A percentile compares a stretch with the other conserved stretches of the same genome.
phyloP scores from a whole-genome alignment of 2,113 vertebrate species.

The Scalopus aquaticus region DNA sequence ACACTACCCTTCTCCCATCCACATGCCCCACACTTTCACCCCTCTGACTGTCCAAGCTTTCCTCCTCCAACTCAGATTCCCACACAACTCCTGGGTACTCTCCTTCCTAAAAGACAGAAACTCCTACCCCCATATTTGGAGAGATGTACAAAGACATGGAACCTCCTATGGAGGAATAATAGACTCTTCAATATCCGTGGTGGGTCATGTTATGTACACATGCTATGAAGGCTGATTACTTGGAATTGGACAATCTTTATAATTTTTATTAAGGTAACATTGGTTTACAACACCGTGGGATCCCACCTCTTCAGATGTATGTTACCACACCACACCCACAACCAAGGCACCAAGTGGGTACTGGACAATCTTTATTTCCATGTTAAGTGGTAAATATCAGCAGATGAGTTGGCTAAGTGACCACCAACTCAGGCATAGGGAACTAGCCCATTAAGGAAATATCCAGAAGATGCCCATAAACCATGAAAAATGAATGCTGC shows the following conservation, averaged over 20 bases:
- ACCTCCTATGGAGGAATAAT: background rate
- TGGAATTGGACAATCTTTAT: background rate
- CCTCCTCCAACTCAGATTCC: background rate
- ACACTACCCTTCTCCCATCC: background rate
- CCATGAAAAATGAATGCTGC: background rate
- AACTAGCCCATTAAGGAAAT: background rate
- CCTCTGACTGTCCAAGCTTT: background rate
- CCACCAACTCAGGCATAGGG: background rate
- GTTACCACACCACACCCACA: no score
- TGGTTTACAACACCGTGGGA: no score
- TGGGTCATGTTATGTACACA: background rate
- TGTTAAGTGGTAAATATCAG: background rate
- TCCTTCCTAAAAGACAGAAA: background rate
- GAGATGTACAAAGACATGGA: background rate
- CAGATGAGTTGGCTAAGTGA: background rate
- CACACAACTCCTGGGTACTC: background rate
- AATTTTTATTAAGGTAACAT: no score
- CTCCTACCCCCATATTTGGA: background rate
- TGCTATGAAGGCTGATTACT: no score
- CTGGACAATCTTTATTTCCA: background rate
- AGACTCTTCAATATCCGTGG: background rate
- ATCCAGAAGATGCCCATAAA: background rate
- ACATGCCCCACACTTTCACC: background rate
- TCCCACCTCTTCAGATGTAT: no score
- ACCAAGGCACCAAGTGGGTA: no score